Conservation (phyloP, 2,113 vertebrate genomes). For the Thalassarche chlororhynchos region DNA sequence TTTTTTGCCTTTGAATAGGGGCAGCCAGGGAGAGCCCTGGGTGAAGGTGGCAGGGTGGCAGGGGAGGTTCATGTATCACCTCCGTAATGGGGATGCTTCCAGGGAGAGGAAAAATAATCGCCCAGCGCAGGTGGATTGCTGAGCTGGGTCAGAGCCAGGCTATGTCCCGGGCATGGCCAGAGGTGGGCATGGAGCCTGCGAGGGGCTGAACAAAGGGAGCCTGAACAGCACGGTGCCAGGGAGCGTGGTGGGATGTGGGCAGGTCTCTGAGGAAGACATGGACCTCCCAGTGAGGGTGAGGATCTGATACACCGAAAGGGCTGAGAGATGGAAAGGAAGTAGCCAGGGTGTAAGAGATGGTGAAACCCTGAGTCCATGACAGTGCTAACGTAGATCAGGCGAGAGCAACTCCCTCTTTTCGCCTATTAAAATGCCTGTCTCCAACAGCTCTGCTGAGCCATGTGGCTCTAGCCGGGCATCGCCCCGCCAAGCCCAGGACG, state of each 20-base stretch:
- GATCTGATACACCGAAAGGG: not conserved
- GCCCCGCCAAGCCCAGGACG: rapidly evolving
- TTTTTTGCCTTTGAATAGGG: not conserved
- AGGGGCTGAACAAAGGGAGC: not conserved
- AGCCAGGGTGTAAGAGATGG: not conserved
- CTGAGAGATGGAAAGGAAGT: not conserved
- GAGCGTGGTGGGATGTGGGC: not conserved
- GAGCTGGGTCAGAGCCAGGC: not conserved
- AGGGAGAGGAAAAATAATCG: not conserved
- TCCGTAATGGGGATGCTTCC: not conserved
- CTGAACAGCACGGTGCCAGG: rapidly evolving
- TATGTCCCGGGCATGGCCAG: rapidly evolving
- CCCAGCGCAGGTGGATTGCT: rapidly evolving
- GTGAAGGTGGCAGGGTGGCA: not conserved
- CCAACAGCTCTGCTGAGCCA: not conserved
- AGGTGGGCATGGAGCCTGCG: not conserved
- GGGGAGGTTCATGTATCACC: not conserved
- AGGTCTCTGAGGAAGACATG: not conserved
- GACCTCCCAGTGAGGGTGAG: not conserved
- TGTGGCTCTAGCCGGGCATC: rapidly evolving
- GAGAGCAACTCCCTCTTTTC: not conserved
- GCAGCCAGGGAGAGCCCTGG: not conserved
- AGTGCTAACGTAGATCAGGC: rapidly evolving
- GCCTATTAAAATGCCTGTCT: not conserved
- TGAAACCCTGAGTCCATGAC: not conserved